Evolutionary conservation across 2,113 vertebrate genomes (phyloP), one percentile per base, ranked within the genome.

Genomic region (Tichodroma muraria): DNA sequence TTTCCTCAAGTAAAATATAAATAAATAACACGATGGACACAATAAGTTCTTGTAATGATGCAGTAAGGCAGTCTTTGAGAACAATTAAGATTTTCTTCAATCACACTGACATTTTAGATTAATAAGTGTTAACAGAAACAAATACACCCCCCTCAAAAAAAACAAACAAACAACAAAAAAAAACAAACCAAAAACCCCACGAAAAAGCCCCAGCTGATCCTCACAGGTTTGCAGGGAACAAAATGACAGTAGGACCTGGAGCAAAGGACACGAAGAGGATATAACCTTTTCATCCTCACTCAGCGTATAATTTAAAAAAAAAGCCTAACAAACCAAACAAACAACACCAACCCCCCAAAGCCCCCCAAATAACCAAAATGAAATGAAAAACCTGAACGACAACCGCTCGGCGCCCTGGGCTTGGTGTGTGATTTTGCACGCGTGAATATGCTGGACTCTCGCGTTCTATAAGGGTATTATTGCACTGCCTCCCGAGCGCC

Each of bases 1-100:
- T 96, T 97, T 96, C 89, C 77, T 80, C 42, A 61, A 90, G 59
- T 77, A 63, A 89, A 90, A 82, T 75, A 64, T 61, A 95, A 93
- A 95, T 92, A 96, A 96, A 88, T 78, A 96, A 80, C 4, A 47
- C 3, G 4, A 21, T 59, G 47, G 63, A 45, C 38, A 93, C 56
- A 81, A 19, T 70, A 84, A 72, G 8, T 82, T 97, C 93, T 93
- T 18, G 21, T 75, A 93, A 81, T 33, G 28, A 69, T 5, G 30
- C 78, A 90, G 68, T 85, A 72, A 30, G 68, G 79, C 27, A 91
- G 65, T 82, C 68, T 82, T 75, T 52, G 80, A 85, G 82, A 93
- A 95, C 73, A 92, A 92, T 87, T 71, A 93, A 45, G 44, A 38
- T 71, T 92, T 90, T 95, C 33, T 53, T 96, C 64, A 69, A 24